Conservation (phyloP, 2,888 invertebrate genomes). For the Caenorhabditis sp. region DNA sequence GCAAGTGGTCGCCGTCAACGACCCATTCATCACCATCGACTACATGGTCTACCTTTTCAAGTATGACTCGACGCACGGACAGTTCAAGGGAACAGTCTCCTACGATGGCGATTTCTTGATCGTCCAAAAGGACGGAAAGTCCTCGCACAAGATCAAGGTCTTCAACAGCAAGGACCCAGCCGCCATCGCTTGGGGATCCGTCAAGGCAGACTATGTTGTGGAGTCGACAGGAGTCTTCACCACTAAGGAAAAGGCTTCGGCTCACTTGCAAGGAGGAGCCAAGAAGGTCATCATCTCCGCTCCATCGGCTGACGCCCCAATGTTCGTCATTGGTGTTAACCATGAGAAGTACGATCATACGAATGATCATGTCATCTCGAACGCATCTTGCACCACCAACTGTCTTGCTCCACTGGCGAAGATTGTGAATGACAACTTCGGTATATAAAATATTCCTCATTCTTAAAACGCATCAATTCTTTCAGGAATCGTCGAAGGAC, state of each 20-base stretch:
- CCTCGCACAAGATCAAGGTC: slow-evolving; percentile 88
- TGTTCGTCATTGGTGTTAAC: slow-evolving; percentile 98
- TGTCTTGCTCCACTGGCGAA: slow-evolving; percentile 8
- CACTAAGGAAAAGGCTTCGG: slow-evolving; percentile 91
- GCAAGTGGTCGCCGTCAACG: slow-evolving; percentile 90
- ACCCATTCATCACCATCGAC: slow-evolving; percentile 95
- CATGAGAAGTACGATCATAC: slow-evolving; percentile 87
- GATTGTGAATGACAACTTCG: slow-evolving; percentile 17
- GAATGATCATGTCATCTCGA: background rate
- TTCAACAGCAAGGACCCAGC: slow-evolving; percentile 84
- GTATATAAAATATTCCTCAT: background rate
- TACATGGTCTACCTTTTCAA: slow-evolving; percentile 90
- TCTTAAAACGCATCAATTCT: background rate
- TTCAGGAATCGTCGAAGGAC: slow-evolving; percentile 20
- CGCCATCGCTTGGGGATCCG: slow-evolving; percentile 92
- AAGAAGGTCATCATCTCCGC: slow-evolving; percentile 74
- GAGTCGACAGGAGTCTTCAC: slow-evolving; percentile 99
- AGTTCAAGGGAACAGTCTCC: slow-evolving; percentile 92
- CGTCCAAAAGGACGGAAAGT: slow-evolving; percentile 86
- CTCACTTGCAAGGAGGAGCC: slow-evolving; percentile 87
- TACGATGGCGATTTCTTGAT: slow-evolving; percentile 89
- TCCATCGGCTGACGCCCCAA: slow-evolving; percentile 90
- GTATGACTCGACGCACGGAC: slow-evolving; percentile 97
- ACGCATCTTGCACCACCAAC: slow-evolving; percentile 1
- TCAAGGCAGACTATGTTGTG: slow-evolving; percentile 95